phyloP scores from a whole-genome alignment of 2,113 vertebrate species.

The Toxotes jaculatrix region DNA sequence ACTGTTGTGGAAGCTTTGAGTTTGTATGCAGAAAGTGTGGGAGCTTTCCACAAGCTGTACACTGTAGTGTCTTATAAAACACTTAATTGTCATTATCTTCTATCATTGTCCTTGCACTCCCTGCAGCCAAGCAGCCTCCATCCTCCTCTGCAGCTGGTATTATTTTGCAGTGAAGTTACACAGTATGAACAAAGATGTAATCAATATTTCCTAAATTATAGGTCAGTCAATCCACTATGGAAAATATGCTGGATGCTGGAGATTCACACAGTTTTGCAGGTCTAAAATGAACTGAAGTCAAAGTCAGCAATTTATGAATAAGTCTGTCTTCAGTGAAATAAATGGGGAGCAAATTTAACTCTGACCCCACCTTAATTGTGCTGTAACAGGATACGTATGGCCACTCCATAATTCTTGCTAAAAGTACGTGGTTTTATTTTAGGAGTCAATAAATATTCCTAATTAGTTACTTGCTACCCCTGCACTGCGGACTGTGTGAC shows the following conservation, averaged over 20 bases:
- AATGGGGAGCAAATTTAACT: background rate
- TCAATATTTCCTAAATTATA: constrained; percentile 32
- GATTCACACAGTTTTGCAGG: background rate
- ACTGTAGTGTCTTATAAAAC: constrained; percentile 11
- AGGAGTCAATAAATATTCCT: constrained; percentile 31
- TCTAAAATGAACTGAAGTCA: background rate
- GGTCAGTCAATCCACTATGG: background rate
- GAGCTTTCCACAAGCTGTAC: background rate
- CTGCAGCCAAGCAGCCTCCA: constrained; percentile 3
- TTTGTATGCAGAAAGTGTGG: background rate
- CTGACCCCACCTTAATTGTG: background rate
- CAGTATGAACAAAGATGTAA: constrained; percentile 31
- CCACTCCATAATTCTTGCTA: background rate
- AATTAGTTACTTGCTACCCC: constrained; percentile 31
- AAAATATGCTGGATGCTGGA: constrained; percentile 8
- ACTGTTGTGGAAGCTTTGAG: background rate
- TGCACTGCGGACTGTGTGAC: constrained; percentile 40
- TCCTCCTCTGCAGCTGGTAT: constrained; percentile 17
- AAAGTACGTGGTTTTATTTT: constrained; percentile 40
- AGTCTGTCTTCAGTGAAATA: background rate
- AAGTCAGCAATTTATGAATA: background rate
- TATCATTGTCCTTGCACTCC: background rate
- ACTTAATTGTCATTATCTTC: background rate
- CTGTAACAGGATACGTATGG: constrained; percentile 13
- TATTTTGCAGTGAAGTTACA: constrained; percentile 26